phyloP scores from a whole-genome alignment of 2,113 vertebrate species.

The Myxocyprinus asiaticus region DNA sequence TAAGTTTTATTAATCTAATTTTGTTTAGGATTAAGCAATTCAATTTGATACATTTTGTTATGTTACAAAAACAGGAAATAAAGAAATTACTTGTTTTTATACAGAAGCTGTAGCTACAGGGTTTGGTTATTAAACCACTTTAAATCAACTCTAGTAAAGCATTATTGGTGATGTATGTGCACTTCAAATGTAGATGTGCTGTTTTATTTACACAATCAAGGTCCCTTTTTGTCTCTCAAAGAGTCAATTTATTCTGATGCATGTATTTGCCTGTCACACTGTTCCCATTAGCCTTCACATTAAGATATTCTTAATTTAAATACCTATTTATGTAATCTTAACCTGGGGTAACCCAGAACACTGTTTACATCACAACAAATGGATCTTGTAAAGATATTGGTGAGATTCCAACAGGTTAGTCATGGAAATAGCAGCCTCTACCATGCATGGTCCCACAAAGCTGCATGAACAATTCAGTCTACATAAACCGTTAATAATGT shows the following conservation, averaged over 20 bases:
- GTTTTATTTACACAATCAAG: too few relatives aligned
- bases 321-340: not conserved
- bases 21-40: too few relatives aligned
- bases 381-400: slow-evolving; percentile 4
- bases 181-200: too few relatives aligned
- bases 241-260: not conserved
- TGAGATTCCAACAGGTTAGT: not conserved
- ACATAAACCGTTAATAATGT: slow-evolving; percentile 66
- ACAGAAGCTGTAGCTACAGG: too few relatives aligned
- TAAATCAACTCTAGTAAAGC: too few relatives aligned
- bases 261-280: not conserved
- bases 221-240: not conserved
- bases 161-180: too few relatives aligned
- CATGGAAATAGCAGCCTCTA: not conserved
- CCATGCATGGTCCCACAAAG: not conserved
- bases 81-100: too few relatives aligned
- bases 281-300: slow-evolving; percentile 14
- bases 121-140: too few relatives aligned
- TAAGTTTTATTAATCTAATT: too few relatives aligned
- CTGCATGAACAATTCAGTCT: slow-evolving; percentile 27
- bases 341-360: not conserved
- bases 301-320: slow-evolving; percentile 27
- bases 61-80: too few relatives aligned
- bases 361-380: slow-evolving; percentile 13
- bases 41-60: too few relatives aligned